Conservation (phyloP, 2,113 vertebrate genomes). For the Rissa tridactyla region DNA sequence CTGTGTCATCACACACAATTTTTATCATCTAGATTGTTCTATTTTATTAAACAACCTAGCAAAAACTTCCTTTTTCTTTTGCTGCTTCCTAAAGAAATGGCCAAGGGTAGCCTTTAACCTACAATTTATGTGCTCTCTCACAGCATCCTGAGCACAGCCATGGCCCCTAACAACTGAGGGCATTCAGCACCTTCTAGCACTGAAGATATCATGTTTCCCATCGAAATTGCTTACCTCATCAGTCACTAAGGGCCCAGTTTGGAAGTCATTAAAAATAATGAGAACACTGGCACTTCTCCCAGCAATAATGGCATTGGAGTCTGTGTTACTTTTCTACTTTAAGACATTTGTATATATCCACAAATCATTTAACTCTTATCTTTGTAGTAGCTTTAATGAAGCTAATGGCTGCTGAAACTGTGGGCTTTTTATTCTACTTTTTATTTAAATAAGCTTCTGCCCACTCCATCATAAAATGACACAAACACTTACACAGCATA, state of each 20-base stretch:
- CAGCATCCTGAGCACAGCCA: not conserved
- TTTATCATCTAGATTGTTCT: not conserved
- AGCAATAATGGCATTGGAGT: not conserved
- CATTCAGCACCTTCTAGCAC: not conserved
- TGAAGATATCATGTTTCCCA: not conserved
- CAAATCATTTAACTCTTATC: conserved; percentile 31
- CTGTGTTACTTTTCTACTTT: not conserved
- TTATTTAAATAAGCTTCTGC: conserved; percentile 33
- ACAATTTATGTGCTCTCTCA: not conserved
- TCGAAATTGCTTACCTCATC: conserved; percentile 27
- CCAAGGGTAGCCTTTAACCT: not conserved
- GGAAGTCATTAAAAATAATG: conserved; percentile 48
- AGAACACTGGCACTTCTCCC: conserved; percentile 42
- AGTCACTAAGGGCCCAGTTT: not conserved
- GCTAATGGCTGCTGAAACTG: not conserved
- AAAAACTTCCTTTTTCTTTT: not conserved
- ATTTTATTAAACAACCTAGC: not conserved
- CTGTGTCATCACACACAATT: not conserved
- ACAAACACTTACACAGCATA: conserved; percentile 15
- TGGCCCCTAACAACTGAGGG: not conserved
- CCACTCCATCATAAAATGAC: conserved; percentile 2
- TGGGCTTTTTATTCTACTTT: not conserved
- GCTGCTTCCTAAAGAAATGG: not conserved
- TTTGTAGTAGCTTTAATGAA: conserved; percentile 11
- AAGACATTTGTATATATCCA: conserved; percentile 7